Percentiles rank a stretch among this genome's conserved stretches.
phyloP scores from a whole-genome alignment of 2,888 invertebrate genomes.

The Pachycephus smyrnensis region DNA sequence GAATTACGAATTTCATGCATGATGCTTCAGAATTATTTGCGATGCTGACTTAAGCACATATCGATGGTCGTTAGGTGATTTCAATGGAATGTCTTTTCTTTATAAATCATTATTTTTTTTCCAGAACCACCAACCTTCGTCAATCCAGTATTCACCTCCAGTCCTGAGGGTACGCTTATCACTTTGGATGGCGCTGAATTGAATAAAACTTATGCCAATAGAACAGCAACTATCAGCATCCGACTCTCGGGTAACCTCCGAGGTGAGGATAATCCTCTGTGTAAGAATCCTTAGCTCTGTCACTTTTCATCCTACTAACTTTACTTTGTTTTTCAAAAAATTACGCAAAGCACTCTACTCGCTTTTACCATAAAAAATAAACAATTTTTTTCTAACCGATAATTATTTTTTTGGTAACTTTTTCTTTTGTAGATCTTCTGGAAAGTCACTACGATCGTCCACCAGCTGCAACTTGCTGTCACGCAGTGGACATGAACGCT shows the following conservation, averaged over 20 bases:
- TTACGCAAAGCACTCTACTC: conserved; percentile 11
- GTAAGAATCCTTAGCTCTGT: not conserved
- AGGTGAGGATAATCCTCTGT: conserved; percentile 40
- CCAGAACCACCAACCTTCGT: conserved; percentile 29
- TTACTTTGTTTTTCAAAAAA: not conserved
- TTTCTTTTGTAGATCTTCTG: conserved; percentile 67
- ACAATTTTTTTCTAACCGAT: conserved; percentile 36
- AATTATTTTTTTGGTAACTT: conserved; percentile 16
- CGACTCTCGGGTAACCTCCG: conserved; percentile 54
- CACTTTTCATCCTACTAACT: not conserved
- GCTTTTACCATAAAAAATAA: conserved; percentile 5
- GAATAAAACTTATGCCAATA: conserved; percentile 55
- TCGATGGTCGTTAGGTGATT: not conserved
- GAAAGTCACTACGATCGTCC: conserved; percentile 74
- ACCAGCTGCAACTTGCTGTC: conserved; percentile 56
- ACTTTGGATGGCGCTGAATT: conserved; percentile 42
- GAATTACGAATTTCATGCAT: not conserved
- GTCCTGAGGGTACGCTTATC: conserved; percentile 37
- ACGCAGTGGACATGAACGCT: conserved; percentile 61
- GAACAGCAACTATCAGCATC: conserved; percentile 54
- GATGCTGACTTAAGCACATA: not conserved
- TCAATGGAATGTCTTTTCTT: not conserved
- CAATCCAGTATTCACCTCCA: conserved; percentile 37
- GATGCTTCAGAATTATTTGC: not conserved
- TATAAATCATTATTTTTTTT: not conserved